Evolutionary conservation across 2,888 invertebrate species (phyloP), one percentile per base, ranked within the genome.

Genomic region (Leptopilina drosophilae): DNA sequence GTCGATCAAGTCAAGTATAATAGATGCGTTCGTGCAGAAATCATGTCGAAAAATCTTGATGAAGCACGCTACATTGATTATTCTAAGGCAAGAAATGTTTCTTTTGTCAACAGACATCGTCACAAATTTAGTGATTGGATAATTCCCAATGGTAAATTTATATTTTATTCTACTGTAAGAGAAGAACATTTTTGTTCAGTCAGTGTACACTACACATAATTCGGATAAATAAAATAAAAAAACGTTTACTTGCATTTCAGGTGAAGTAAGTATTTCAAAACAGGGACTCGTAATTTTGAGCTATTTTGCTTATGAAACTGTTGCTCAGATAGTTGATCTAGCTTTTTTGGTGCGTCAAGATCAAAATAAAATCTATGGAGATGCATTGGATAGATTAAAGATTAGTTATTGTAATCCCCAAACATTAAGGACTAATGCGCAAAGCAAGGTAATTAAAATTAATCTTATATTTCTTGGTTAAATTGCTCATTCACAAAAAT

Each of bases 261-360:
- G 86, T 56, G 95, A 95, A 83, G 89, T 95, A 26, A 94, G 93
- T 65, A 93, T 96, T 75, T 92, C 94, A 0, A 92, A 93, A 20
- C 92, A 94, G 75, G 96, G 96, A 0, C 92, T 96, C 86, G 96
- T 96, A 88, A 95, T 98, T 4, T 91, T 98, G 82, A 95, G 96
- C 69, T 98, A 97, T 89, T 93, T 98, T 84, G 97, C 97, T 0
- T 97, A 97, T 90, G 98, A 98, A 92, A 97, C 97, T 0, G 96
- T 98, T 8, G 98, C 98, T 0, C 96, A 97, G 90, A 95, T 98
- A 79, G 95, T 97, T 2, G 98, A 98, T 92, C 94, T 96, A 85
- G 96, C 97, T 0, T 94, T 98, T 82, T 90, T 98, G 73, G 95
- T 97, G 1, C 93, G 97, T 66, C 94, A 97, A 87, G 97, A 97